phyloP scores from a whole-genome alignment of 1,140 invertebrate species.

The Lepidurus apus region DNA sequence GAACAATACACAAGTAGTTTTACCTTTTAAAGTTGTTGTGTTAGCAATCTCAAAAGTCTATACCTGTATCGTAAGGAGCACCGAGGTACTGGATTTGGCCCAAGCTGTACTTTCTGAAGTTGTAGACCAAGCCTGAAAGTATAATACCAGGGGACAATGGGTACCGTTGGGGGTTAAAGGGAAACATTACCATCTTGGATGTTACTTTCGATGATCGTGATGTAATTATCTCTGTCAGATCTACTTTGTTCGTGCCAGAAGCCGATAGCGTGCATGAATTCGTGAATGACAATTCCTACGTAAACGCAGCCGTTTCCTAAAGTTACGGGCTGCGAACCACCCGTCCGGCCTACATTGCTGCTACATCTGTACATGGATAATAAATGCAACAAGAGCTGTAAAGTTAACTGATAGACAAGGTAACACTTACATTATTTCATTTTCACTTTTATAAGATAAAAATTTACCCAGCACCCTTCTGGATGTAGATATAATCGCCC shows the following conservation, averaged over 20 bases:
- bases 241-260: conserved; percentile 63
- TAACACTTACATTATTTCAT: neutral
- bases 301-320: conserved; percentile 49
- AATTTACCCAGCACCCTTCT: conserved; percentile 38
- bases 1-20: no score
- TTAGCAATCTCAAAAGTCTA: no score
- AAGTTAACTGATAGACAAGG: neutral
- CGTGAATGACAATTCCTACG: conserved; percentile 57
- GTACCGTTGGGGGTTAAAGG: neutral
- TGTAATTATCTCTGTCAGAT: conserved; percentile 57
- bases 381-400: neutral
- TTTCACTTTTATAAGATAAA: neutral
- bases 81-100: conserved; percentile 45
- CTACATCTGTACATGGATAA: conserved; percentile 29
- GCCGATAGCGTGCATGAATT: conserved; percentile 61
- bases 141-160: neutral
- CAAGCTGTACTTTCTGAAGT: conserved; percentile 48
- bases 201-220: conserved; percentile 57
- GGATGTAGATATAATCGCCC: conserved; percentile 51
- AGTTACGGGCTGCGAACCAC: conserved; percentile 52
- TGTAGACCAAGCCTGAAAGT: conserved; percentile 44
- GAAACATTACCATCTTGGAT: conserved; percentile 54
- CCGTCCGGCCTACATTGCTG: conserved; percentile 48
- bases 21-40: no score
- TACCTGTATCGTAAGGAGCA: conserved; percentile 51